Conservation (phyloP, 2,888 invertebrate genomes). For the Halictus quadricinctus region DNA sequence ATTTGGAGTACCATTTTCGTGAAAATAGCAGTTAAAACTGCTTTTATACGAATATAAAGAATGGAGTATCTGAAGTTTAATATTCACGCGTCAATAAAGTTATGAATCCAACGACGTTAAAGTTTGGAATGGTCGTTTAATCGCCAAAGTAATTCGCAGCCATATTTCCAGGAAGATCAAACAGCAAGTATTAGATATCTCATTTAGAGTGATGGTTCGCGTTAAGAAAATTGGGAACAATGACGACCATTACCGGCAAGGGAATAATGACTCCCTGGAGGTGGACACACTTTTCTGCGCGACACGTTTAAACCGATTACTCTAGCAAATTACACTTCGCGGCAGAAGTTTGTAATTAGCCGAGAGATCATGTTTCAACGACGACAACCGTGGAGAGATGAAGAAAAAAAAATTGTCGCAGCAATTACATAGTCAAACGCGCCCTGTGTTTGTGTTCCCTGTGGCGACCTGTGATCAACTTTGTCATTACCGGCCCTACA, state of each 20-base stretch:
- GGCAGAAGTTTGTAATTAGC: slow-evolving; percentile 26
- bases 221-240: slow-evolving; percentile 30
- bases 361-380: slow-evolving; percentile 22
- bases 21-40: neutral
- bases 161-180: slow-evolving; percentile 37
- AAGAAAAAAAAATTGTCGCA: neutral
- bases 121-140: neutral
- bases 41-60: neutral
- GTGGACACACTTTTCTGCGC: slow-evolving; percentile 12
- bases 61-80: neutral
- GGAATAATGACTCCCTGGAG: slow-evolving; percentile 30
- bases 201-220: slow-evolving; percentile 28
- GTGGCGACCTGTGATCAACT: neutral
- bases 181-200: neutral
- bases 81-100: neutral
- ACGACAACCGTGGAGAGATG: neutral
- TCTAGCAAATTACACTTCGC: slow-evolving; percentile 12
- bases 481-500: neutral
- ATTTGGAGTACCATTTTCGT: neutral
- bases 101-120: neutral
- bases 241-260: neutral
- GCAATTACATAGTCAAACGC: neutral
- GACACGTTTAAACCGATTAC: slow-evolving; percentile 38
- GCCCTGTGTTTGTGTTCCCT: neutral
- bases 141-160: neutral